Evolutionary conservation across 2,888 invertebrate species (phyloP).

Genomic region (Caenorhabditis parvicauda): DNA sequence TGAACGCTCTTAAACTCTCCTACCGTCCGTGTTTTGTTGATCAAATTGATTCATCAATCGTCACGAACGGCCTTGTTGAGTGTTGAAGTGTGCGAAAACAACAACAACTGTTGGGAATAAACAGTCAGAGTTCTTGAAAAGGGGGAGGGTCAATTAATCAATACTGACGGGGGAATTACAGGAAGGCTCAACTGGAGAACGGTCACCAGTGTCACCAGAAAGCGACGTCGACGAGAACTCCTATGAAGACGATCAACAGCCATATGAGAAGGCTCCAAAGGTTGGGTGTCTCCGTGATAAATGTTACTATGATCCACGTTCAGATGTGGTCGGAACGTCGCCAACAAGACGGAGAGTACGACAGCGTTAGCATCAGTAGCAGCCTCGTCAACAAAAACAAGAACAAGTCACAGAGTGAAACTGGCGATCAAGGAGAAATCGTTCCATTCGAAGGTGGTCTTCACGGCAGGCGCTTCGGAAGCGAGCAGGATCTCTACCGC

Average conservation of each 20-base stretch:
- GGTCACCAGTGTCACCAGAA: slow-evolving; percentile 29
- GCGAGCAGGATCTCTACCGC: slow-evolving; percentile 36
- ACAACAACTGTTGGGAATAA: too few species aligned
- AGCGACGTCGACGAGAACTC: slow-evolving; percentile 30
- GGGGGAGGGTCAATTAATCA: too few species aligned
- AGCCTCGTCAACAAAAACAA: slow-evolving; percentile 33
- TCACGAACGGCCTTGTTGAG: too few species aligned
- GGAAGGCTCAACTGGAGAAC: slow-evolving; percentile 31
- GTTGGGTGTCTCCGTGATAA: too few species aligned
- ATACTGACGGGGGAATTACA: too few species aligned
- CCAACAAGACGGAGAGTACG: slow-evolving; percentile 61
- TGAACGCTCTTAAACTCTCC: too few species aligned
- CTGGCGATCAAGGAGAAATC: slow-evolving; percentile 29
- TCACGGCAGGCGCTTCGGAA: slow-evolving; percentile 10
- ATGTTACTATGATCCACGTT: background rate
- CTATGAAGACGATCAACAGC: slow-evolving; percentile 29
- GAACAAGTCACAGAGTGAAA: slow-evolving; percentile 44
- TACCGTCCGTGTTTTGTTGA: too few species aligned
- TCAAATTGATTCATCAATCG: too few species aligned
- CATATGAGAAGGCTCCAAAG: slow-evolving; percentile 21
- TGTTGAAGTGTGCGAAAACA: too few species aligned
- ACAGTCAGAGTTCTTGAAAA: too few species aligned
- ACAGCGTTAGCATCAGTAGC: slow-evolving; percentile 53
- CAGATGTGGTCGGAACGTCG: slow-evolving; percentile 41
- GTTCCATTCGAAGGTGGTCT: slow-evolving; percentile 28